These are phyloP conservation scores for Onychostruthus taczanowskii DNA, from an alignment of 2,113 vertebrate species.

Conservation along the genomic window DNA sequence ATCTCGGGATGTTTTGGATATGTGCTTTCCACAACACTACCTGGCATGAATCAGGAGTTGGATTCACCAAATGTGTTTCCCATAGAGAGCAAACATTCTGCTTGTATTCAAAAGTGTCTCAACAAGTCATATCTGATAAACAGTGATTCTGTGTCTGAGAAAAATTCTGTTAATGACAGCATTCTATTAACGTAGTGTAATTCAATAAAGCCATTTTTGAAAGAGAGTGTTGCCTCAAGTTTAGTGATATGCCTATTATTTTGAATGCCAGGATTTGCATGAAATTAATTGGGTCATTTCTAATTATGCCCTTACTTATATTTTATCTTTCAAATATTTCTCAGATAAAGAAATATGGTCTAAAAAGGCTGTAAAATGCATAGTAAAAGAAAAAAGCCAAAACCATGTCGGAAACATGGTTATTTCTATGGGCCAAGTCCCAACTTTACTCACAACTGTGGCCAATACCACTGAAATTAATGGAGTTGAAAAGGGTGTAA, in stretches of 20 bases:
- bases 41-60: not conserved
- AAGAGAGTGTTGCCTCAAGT: not conserved
- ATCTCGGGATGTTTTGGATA: not conserved
- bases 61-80: not conserved
- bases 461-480: constrained; percentile 9
- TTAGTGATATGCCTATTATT: not conserved
- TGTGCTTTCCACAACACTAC: not conserved
- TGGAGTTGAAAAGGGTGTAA: not conserved
- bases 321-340: not conserved
- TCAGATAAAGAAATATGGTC: not conserved
- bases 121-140: not conserved
- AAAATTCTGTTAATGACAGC: not conserved
- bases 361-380: not conserved
- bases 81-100: not conserved
- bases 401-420: not conserved
- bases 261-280: not conserved
- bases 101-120: not conserved
- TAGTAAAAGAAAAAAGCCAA: not conserved
- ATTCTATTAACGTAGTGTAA: not conserved
- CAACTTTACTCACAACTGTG: not conserved
- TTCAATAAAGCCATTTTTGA: not conserved
- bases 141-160: not conserved
- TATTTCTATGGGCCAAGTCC: not conserved
- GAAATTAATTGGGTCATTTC: not conserved
- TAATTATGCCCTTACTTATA: not conserved